Percentiles rank a stretch among this genome's conserved stretches.
Evolutionary conservation across 2,113 vertebrate genomes (phyloP).

Genomic region (Salvator merianae): DNA sequence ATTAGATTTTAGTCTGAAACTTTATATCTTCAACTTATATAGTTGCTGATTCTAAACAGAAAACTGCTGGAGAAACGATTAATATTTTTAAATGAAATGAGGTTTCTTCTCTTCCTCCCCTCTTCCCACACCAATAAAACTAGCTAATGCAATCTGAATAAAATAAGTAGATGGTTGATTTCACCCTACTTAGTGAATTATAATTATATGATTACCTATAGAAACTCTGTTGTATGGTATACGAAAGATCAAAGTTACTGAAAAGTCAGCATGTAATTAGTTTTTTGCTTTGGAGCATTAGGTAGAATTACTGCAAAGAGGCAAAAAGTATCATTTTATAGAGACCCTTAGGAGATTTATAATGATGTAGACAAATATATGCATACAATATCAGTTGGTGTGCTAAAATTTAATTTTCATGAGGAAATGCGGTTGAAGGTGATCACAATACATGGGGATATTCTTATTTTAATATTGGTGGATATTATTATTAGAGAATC

Average conservation of each 20-base stretch:
- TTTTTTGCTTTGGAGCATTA: constrained; percentile 86
- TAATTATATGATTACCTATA: constrained; percentile 85
- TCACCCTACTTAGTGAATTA: constrained; percentile 78
- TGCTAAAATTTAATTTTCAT: constrained; percentile 84
- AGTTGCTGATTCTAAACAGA: constrained; percentile 38
- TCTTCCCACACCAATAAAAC: constrained; percentile 11
- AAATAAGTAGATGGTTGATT: constrained; percentile 77
- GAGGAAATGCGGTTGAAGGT: constrained; percentile 87
- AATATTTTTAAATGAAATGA: constrained; percentile 69
- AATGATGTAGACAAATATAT: constrained; percentile 88
- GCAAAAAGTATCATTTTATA: constrained; percentile 84
- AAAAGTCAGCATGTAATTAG: constrained; percentile 88
- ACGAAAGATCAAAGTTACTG: constrained; percentile 84
- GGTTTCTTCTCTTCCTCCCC: constrained; percentile 34
- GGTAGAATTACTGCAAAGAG: constrained; percentile 86
- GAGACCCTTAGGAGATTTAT: constrained; percentile 86
- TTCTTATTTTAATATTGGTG: constrained; percentile 97
- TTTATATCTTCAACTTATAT: constrained; percentile 49
- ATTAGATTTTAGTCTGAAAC: constrained; percentile 70
- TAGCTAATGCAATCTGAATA: constrained; percentile 73
- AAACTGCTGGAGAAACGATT: constrained; percentile 60
- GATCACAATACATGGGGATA: constrained; percentile 88
- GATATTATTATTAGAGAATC: constrained; percentile 97
- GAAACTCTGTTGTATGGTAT: constrained; percentile 75
- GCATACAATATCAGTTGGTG: constrained; percentile 85